These are phyloP conservation scores for Trematomus bernacchii DNA, from an alignment of 2,797 vertebrate species.

Conservation along the genomic window DNA sequence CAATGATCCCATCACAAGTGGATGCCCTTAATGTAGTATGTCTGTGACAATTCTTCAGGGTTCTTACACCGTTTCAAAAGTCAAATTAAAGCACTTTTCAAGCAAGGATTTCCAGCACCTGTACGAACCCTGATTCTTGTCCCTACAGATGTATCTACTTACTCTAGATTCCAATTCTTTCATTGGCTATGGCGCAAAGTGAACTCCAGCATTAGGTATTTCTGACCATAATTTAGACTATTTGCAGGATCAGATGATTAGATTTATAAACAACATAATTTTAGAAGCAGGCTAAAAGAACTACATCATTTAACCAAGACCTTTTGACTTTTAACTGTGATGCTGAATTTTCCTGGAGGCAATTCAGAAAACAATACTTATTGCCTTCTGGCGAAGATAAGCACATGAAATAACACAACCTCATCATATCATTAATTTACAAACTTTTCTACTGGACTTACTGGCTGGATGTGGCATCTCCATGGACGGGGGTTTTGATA, in stretches of 20 bases:
- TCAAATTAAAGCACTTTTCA: no score
- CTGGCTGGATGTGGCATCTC: slow-evolving; percentile 94
- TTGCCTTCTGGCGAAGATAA: not conserved
- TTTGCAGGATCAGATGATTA: not conserved
- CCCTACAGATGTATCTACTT: not conserved
- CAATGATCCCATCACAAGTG: no score
- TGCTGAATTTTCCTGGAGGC: slow-evolving; percentile 1
- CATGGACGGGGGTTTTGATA: slow-evolving; percentile 93
- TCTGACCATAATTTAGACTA: not conserved
- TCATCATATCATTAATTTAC: not conserved
- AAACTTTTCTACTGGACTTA: slow-evolving; percentile 68
- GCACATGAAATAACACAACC: not conserved
- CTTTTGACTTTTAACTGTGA: not conserved
- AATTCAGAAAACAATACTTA: not conserved
- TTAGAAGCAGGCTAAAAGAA: no score
- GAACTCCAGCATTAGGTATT: not conserved
- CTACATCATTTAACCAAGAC: not conserved
- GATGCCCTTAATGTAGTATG: no score
- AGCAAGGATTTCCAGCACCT: no score
- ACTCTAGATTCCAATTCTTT: not conserved
- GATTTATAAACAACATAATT: no score
- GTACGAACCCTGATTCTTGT: no score
- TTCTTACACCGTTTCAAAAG: no score
- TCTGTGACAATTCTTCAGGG: no score
- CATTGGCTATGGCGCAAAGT: not conserved